phyloP scores from a whole-genome alignment of 2,797 vertebrate species.

The Tadarida brasiliensis region DNA sequence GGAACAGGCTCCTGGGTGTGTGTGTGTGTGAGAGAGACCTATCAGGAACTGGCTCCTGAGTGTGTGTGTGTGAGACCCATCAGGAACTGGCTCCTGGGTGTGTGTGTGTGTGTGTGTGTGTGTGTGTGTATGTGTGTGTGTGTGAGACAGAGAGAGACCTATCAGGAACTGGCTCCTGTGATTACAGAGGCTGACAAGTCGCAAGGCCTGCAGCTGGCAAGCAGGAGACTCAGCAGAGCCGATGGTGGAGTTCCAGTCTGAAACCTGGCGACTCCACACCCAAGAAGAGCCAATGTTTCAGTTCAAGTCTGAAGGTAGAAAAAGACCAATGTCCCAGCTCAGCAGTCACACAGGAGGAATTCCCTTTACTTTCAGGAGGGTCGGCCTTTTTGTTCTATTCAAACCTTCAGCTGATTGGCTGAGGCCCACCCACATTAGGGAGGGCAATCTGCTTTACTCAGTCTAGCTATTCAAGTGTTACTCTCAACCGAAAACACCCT shows the following conservation, averaged over 20 bases:
- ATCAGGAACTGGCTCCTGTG: not conserved
- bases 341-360: not conserved
- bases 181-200: not conserved
- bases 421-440: not conserved
- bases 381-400: not conserved
- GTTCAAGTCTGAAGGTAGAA: not conserved
- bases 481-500: not conserved
- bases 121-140: too few relatives aligned
- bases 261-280: not conserved
- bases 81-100: too few relatives aligned
- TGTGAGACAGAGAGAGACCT: not conserved
- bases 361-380: not conserved
- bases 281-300: not conserved
- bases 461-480: not conserved
- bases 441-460: not conserved
- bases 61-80: not conserved
- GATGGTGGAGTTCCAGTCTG: fast-evolving
- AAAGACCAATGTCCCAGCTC: not conserved
- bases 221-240: not conserved
- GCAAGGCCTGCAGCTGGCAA: too few relatives aligned
- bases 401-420: not conserved
- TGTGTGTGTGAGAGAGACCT: too few relatives aligned
- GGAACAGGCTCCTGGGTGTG: too few relatives aligned
- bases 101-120: too few relatives aligned
- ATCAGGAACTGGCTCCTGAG: too few relatives aligned